phyloP scores from a whole-genome alignment of 2,797 vertebrate genomes.

The Furcifer pardalis region DNA sequence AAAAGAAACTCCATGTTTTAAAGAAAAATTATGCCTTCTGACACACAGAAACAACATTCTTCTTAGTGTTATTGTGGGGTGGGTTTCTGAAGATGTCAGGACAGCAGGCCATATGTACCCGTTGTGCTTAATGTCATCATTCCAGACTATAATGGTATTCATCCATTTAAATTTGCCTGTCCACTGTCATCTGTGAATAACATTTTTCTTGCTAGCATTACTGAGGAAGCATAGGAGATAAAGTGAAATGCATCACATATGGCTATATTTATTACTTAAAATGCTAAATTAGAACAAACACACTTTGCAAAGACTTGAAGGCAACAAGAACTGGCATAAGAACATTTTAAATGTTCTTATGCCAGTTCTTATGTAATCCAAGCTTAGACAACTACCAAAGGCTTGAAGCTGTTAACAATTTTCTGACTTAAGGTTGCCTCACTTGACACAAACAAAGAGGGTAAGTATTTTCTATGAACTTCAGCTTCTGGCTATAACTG shows the following conservation, averaged over 20 bases:
- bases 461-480: background rate
- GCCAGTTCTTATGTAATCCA: background rate
- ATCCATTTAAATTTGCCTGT: background rate
- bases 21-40: too few relatives aligned
- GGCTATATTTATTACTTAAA: conserved; percentile 1
- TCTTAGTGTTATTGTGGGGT: too few relatives aligned
- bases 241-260: background rate
- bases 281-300: background rate
- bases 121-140: background rate
- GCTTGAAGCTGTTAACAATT: background rate
- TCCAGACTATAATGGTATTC: background rate
- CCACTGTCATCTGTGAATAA: background rate
- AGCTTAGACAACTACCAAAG: background rate
- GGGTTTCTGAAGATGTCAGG: too few relatives aligned
- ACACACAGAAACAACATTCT: too few relatives aligned
- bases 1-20: too few relatives aligned
- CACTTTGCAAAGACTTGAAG: background rate
- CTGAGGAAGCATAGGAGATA: background rate
- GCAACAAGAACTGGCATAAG: too few relatives aligned
- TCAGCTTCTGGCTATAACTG: background rate
- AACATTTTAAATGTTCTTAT: background rate
- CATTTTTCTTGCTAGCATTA: background rate
- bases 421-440: background rate
- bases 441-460: background rate
- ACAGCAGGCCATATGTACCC: too few relatives aligned